Evolutionary conservation across 1,140 invertebrate genomes (phyloP), one percentile per base, ranked within the genome.

Genomic region (Zaprionus africanus): DNA sequence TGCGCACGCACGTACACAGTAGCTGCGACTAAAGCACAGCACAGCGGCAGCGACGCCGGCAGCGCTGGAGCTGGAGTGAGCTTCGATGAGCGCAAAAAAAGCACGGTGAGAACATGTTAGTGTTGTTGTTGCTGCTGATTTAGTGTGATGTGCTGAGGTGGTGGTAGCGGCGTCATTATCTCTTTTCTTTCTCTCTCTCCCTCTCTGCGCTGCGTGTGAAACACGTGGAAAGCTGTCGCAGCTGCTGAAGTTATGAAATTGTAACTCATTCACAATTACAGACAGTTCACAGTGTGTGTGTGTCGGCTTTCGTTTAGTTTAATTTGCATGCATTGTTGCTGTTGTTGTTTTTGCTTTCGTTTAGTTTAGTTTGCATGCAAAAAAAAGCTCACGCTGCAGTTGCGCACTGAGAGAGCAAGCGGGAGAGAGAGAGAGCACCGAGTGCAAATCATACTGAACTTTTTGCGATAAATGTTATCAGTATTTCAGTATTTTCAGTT

Each of bases 401-500:
- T 36, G 53, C 59, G 49, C 28, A 64, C 24, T 5, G 43, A 73
- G 54, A 61, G 15, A 67, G 49, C 46, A 43, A 19, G 49, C 11
- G 19, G 38, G 13, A 43, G 22, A 17, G 38, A 24, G 36, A 46
- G 43, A 36, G 43, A 11, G 22, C 19, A 9, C 28, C 46, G 46
- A 60, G 56, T 26, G 43, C 57, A 24, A 24, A 38, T 64, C 15
- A 5, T 15, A 34, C 31, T 58, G 24, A 71, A 61, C 61, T 69
- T 46, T 49, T 17, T 17, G 65, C 38, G 22, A 68, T 17, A 38
- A 31, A 46, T 54, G 17, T 86, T 88, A 88, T 83, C 84, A 87
- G 57, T 49, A 57, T 28, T 67, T 58, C 65, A 34, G 58, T 68
- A 43, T 60, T 69, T 57, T 43, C 31, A 9, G 38, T 53, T 38